Evolutionary conservation across 2,888 invertebrate species (phyloP).

Genomic region (Calliphora vomitoria): DNA sequence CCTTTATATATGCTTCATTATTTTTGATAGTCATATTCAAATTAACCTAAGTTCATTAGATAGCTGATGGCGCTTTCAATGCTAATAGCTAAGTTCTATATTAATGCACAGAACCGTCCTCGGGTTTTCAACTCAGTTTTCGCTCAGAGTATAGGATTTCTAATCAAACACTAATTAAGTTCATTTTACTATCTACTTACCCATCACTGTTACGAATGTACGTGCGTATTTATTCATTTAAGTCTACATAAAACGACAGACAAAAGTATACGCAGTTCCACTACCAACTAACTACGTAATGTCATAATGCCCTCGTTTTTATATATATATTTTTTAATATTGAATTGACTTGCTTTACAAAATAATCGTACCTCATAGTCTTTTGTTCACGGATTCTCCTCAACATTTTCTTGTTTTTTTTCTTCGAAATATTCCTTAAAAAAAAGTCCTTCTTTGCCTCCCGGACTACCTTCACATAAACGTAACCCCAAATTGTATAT

Average conservation of each 20-base stretch:
- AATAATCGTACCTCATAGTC: slow-evolving; percentile 2
- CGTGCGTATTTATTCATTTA: slow-evolving; percentile 3
- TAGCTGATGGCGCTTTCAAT: too few species aligned
- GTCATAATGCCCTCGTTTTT: slow-evolving; percentile 71
- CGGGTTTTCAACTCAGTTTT: too few species aligned
- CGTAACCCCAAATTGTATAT: background rate
- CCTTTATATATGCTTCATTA: too few species aligned
- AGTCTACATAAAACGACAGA: slow-evolving; percentile 8
- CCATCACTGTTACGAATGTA: background rate
- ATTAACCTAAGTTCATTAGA: too few species aligned
- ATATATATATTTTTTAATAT: background rate
- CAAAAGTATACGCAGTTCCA: background rate
- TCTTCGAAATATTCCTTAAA: background rate
- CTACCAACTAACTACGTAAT: slow-evolving; percentile 16
- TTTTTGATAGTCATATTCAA: too few species aligned
- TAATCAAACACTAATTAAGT: too few species aligned
- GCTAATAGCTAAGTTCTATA: too few species aligned
- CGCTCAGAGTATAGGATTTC: too few species aligned
- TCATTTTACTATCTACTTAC: background rate
- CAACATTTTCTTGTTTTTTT: slow-evolving; percentile 1
- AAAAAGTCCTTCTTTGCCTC: slow-evolving; percentile 3
- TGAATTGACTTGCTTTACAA: slow-evolving; percentile 13
- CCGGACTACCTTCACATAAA: background rate
- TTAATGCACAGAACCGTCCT: too few species aligned
- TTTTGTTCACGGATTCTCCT: background rate